Base-by-base conservation (phyloP, 2,113 vertebrate genomes). In the Apeltes quadracus region DNA sequence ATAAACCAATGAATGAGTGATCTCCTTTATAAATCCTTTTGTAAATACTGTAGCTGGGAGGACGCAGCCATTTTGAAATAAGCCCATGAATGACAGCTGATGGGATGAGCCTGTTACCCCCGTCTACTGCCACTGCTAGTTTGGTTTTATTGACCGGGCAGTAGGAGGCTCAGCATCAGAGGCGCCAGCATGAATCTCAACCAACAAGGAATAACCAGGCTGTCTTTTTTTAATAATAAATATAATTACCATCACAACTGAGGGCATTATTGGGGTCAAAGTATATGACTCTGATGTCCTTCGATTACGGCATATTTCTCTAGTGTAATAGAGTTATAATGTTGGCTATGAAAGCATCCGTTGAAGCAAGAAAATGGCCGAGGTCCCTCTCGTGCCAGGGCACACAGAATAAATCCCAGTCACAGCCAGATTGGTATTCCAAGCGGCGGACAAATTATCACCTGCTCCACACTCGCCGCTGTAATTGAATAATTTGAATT, bases 401-500 rank as follows among this genome's bases (percentile, higher is more conserved):
- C 76, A 64, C 79, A 75, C 53, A 61, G 46, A 83, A 73, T 38
- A 72, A 76, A 75, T 63, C 81, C 66, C 34, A 77, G 64, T 32
- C 61, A 84, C 84, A 78, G 69, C 75, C 76, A 84, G 86, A 89
- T 91, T 93, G 86, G 85, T 90, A 88, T 91, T 92, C 86, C 62
- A 81, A 65, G 72, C 72, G 16, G 73, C 61, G 82, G 79, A 82
- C 79, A 91, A 88, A 92, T 90, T 86, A 91, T 85, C 86, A 91
- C 90, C 87, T 87, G 83, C 79, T 71, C 82, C 67, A 77, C 84
- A 80, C 82, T 72, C 56, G 73, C 76, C 55, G 54, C 73, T 79
- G 81, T 91, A 93, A 93, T 93, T 91, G 87, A 94, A 93, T 93
- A 81, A 93, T 94, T 93, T 88, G 85, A 92, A 89, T 92, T 79